A percentile compares a stretch with the other conserved stretches of the same genome.
These are phyloP conservation scores for Pleuronectes platessa DNA, from an alignment of 2,113 vertebrate species.

Conservation along the genomic window DNA sequence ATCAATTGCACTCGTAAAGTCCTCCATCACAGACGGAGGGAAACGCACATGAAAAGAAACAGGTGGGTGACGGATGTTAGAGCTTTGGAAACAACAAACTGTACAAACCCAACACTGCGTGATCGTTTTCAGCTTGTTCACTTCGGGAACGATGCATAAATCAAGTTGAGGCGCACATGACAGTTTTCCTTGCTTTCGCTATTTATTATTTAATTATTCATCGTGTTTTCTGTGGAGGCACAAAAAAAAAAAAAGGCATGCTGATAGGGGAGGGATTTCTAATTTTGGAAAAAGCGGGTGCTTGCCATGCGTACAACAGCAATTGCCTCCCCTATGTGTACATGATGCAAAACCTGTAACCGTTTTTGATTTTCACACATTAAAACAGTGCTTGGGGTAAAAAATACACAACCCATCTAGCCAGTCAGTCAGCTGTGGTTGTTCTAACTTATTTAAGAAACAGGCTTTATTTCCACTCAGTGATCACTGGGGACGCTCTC, in stretches of 20 bases:
- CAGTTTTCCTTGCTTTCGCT: conserved; percentile 35
- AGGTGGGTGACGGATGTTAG: background rate
- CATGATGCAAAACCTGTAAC: conserved; percentile 53
- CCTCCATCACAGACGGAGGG: background rate
- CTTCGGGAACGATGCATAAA: conserved; percentile 43
- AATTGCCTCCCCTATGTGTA: conserved; percentile 38
- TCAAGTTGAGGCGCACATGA: conserved; percentile 39
- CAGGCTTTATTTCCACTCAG: conserved; percentile 56
- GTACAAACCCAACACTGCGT: conserved; percentile 19
- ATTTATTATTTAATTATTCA: conserved; percentile 71
- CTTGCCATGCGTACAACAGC: conserved; percentile 33
- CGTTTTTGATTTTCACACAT: conserved; percentile 57
- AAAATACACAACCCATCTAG: conserved; percentile 33
- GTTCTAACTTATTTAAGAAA: conserved; percentile 62
- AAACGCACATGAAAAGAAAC: background rate
- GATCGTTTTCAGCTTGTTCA: conserved; percentile 15
- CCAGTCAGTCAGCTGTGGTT: conserved; percentile 30
- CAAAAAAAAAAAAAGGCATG: background rate
- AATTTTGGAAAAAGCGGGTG: conserved; percentile 43
- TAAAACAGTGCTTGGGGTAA: conserved; percentile 50
- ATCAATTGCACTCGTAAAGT: conserved; percentile 6
- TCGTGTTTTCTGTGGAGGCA: conserved; percentile 46
- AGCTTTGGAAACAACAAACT: conserved; percentile 29
- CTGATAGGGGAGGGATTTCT: conserved; percentile 33
- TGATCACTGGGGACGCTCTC: conserved; percentile 55